Percentiles rank a stretch among this genome's conserved stretches.
These are phyloP conservation scores for Scolopax rusticola DNA, from an alignment of 2,797 vertebrate species.

Conservation along the genomic window DNA sequence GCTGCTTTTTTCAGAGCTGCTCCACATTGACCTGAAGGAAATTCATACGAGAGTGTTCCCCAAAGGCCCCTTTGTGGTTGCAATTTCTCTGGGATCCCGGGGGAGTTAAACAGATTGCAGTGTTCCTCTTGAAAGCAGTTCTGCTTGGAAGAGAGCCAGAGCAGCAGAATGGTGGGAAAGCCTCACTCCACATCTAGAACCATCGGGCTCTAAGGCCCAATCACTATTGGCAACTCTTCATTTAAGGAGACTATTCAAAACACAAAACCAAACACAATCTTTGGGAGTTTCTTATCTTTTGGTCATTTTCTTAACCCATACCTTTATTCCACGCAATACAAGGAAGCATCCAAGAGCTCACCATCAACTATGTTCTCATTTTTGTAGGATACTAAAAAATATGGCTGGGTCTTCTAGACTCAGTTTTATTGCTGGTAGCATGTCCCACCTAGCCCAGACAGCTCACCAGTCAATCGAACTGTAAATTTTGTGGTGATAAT, in stretches of 20 bases:
- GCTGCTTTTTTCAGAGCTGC: conserved; percentile 23
- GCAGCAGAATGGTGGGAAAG: conserved; percentile 58
- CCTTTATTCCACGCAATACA: background rate
- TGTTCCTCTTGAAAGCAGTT: conserved; percentile 29
- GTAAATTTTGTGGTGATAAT: background rate
- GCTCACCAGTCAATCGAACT: background rate
- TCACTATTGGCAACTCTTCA: background rate
- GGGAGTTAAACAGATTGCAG: conserved; percentile 35
- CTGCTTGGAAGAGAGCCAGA: conserved; percentile 40
- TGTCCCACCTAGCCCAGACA: background rate
- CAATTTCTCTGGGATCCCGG: background rate
- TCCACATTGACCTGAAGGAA: background rate
- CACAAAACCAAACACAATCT: background rate
- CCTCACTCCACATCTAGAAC: background rate
- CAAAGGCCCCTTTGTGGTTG: conserved; percentile 18
- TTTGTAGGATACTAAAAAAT: background rate
- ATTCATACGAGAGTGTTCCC: background rate
- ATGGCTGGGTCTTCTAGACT: background rate
- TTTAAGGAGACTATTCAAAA: background rate
- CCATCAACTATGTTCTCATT: background rate
- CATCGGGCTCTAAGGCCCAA: background rate
- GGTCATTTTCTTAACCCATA: background rate
- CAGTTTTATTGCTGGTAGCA: background rate
- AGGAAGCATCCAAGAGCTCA: background rate
- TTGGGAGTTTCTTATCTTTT: background rate